These are phyloP conservation scores for Formica aserva DNA, from an alignment of 2,888 invertebrate genomes.

Conservation along the genomic window DNA sequence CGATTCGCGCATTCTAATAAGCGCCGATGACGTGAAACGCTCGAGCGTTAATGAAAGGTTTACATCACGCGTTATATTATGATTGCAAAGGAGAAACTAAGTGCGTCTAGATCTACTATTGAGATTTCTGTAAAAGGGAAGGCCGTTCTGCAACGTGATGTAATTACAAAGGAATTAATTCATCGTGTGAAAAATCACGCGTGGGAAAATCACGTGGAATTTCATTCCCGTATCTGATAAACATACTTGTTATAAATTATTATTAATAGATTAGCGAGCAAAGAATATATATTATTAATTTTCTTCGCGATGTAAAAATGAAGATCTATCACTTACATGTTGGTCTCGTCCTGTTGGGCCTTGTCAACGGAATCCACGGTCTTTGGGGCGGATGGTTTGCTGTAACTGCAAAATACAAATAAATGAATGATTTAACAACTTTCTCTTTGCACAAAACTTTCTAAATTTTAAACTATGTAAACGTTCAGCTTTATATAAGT, in stretches of 20 bases:
- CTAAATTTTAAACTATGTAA: background rate
- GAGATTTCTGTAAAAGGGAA: conserved; percentile 1
- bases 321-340: conserved; percentile 92
- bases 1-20: conserved; percentile 1
- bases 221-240: background rate
- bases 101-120: background rate
- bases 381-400: conserved; percentile 96
- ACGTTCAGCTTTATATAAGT: background rate
- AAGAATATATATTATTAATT: conserved; percentile 15
- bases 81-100: background rate
- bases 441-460: background rate
- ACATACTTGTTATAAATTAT: background rate
- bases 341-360: conserved; percentile 95
- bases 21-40: conserved; percentile 3
- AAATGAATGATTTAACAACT: background rate
- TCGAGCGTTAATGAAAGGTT: conserved; percentile 29
- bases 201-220: background rate
- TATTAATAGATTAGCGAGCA: background rate
- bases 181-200: background rate
- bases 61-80: background rate
- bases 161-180: conserved; percentile 29
- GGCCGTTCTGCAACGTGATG: background rate
- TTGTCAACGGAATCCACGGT: conserved; percentile 97
- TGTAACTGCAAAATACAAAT: conserved; percentile 89
- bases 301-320: background rate